Evolutionary conservation across 2,888 invertebrate genomes (phyloP).

Genomic region (Acleris sparsana): DNA sequence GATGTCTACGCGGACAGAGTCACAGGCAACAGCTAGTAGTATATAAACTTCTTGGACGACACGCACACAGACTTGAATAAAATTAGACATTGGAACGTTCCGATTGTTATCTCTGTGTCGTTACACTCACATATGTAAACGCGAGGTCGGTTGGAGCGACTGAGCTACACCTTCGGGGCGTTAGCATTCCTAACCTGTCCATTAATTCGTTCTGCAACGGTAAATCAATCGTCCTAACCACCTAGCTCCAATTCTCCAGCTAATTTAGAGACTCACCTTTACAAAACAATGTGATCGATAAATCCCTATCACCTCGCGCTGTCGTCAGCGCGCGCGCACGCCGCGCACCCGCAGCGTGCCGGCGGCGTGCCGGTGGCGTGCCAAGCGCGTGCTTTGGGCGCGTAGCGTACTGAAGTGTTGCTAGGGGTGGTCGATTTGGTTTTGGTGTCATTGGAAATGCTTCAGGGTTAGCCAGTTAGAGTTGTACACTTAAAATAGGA

Average conservation of each 20-base stretch:
- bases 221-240: slow-evolving; percentile 31
- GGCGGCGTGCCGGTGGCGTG: slow-evolving; percentile 28
- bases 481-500: too few species aligned
- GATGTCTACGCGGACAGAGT: too few species aligned
- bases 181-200: slow-evolving; percentile 21
- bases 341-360: slow-evolving; percentile 30
- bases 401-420: slow-evolving; percentile 3
- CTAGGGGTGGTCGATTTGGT: slow-evolving; percentile 13
- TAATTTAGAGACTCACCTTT: slow-evolving; percentile 42
- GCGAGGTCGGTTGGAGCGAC: too few species aligned
- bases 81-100: too few species aligned
- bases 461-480: too few species aligned
- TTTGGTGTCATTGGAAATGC: neutral
- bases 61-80: too few species aligned
- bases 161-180: slow-evolving; percentile 12
- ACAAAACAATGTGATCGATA: slow-evolving; percentile 39
- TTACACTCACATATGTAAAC: too few species aligned
- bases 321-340: slow-evolving; percentile 37
- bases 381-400: slow-evolving; percentile 10
- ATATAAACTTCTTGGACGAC: too few species aligned
- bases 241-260: slow-evolving; percentile 34
- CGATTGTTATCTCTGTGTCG: too few species aligned
- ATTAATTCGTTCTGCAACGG: slow-evolving; percentile 13
- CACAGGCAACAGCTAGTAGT: too few species aligned
- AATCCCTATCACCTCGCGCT: slow-evolving; percentile 40